Evolutionary conservation across 2,113 vertebrate species (phyloP), one percentile per base, ranked within the genome.

Genomic region (Nibea albiflora): DNA sequence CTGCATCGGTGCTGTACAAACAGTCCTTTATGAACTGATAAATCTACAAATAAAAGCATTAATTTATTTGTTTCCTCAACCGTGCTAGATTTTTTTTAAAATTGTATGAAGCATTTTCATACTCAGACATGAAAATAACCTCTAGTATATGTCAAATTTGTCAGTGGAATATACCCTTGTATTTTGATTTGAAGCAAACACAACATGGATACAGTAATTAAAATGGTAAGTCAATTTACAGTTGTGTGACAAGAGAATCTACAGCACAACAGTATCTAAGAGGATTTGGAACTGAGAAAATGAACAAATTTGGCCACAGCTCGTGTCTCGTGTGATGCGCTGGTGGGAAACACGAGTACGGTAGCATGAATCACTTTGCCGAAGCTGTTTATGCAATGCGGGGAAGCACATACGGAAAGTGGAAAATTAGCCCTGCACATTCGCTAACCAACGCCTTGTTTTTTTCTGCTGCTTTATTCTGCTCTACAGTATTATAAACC

Each of bases 401-500:
- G 54, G 9, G 39, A 66, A 75, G 85, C 72, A 58, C 65, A 66
- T 53, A 17, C 5, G 19, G 31, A 71, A 65, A 69, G 76, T 73
- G n/a, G 46, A 63, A 74, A 84, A 65, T 63, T 84, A 64, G 68
- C 75, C 35, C 60, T 70, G 76, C 76, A 78, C 74, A 68, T 71
- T 44, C 62, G 28, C 20, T 69, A 78, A 63, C 56, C 24, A 65
- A 77, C 54, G n/a, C 35, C 24, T 26, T 2, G 24, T 26, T 14
- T 46, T 46, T 49, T 58, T 53, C 20, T 73, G 50, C 19, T 49
- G 52, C 39, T 71, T 53, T 35, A 56, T 66, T 79, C 35, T 60
- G 58, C 75, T 50, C 49, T 22, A 22, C 42, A 14, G 64, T 31
- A 19, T 42, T 4, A 64, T 53, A 70, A 50, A 77, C 39, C 42